Percentiles rank a stretch among this genome's conserved stretches.
phyloP scores from a whole-genome alignment of 2,113 vertebrate species.

The Tretioscincus oriximinensis region DNA sequence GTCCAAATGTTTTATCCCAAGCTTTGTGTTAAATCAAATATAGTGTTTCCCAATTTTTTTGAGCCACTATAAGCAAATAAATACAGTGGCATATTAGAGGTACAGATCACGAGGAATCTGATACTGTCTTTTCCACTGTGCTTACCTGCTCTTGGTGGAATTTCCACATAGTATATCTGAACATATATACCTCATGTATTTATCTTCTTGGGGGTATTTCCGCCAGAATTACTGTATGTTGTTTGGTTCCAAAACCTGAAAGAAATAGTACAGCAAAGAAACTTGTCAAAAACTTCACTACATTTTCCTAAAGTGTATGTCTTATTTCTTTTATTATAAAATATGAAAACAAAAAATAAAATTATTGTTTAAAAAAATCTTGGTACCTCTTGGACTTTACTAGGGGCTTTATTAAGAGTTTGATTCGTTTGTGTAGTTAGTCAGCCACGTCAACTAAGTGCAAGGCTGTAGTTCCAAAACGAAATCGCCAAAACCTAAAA shows the following conservation, averaged over 20 bases:
- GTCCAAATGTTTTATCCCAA: too few species aligned
- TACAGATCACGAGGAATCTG: too few species aligned
- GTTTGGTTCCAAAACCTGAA: constrained; percentile 28
- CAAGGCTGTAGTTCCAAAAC: too few species aligned
- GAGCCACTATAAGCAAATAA: too few species aligned
- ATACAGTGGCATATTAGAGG: too few species aligned
- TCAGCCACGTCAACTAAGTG: background rate
- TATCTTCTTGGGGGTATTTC: constrained; percentile 3
- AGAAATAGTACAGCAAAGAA: constrained; percentile 3
- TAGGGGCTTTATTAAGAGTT: background rate
- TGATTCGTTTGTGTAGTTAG: background rate
- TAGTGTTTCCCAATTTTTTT: too few species aligned
- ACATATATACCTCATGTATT: background rate
- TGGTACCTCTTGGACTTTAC: background rate
- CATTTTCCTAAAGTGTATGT: constrained; percentile 26
- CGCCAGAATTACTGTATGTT: constrained; percentile 1
- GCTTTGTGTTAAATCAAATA: too few species aligned
- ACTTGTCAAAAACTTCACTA: constrained; percentile 20
- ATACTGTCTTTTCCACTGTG: too few species aligned
- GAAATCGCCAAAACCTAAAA: too few species aligned
- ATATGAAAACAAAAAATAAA: constrained; percentile 48
- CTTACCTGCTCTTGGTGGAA: too few species aligned
- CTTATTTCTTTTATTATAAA: constrained; percentile 64
- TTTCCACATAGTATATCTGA: too few species aligned
- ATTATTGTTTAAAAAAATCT: constrained; percentile 38